These are phyloP conservation scores for Campylomormyrus tamandua DNA, from an alignment of 2,113 vertebrate species.

Conservation along the genomic window DNA sequence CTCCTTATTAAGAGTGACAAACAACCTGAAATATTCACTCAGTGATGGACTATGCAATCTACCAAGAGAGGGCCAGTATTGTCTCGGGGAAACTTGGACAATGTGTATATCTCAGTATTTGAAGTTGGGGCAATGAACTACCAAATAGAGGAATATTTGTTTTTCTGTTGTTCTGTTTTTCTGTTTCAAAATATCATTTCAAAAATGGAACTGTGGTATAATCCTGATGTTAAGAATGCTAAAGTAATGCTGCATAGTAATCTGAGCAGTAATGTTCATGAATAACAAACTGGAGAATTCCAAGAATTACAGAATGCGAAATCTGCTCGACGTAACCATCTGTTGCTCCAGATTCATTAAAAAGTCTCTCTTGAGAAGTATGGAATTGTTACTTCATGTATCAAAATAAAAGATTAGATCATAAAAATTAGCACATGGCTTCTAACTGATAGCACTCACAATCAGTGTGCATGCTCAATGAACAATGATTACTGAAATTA, in stretches of 20 bases:
- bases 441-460: neutral
- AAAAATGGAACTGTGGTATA: neutral
- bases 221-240: neutral
- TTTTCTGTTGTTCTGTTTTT: neutral
- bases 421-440: neutral
- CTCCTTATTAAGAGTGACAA: neutral
- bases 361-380: neutral
- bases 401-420: neutral
- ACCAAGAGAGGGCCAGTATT: neutral
- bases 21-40: neutral
- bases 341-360: neutral
- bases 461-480: neutral
- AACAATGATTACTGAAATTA: neutral
- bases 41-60: neutral
- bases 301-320: neutral
- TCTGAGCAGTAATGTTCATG: neutral
- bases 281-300: neutral
- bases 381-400: neutral
- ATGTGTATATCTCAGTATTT: neutral
- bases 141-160: neutral
- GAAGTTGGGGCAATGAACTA: neutral
- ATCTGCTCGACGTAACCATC: neutral
- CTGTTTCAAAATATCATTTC: neutral
- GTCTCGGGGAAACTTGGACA: neutral
- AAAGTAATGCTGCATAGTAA: neutral